These are phyloP conservation scores for Tauraco hartlaubi DNA, from an alignment of 2,797 vertebrate species.

Conservation along the genomic window DNA sequence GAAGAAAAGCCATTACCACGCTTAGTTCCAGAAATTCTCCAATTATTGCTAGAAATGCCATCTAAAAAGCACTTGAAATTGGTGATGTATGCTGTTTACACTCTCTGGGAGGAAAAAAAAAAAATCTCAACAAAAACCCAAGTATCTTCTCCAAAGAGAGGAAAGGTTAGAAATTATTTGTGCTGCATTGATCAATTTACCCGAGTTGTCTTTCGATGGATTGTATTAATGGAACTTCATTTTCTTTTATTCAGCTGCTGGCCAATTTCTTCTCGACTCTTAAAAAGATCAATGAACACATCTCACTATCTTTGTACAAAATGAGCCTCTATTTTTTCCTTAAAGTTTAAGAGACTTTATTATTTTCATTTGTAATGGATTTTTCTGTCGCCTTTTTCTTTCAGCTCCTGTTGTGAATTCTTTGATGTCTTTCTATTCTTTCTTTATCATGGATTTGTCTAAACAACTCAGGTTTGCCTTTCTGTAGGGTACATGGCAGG, in stretches of 20 bases:
- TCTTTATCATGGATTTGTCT: constrained; percentile 69
- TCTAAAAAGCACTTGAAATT: constrained; percentile 77
- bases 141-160: constrained; percentile 75
- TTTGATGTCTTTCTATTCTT: constrained; percentile 66
- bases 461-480: constrained; percentile 65
- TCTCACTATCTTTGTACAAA: constrained; percentile 79
- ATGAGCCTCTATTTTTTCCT: constrained; percentile 81
- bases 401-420: constrained; percentile 68
- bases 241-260: constrained; percentile 82
- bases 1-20: constrained; percentile 48
- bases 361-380: constrained; percentile 86
- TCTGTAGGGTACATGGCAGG: background rate
- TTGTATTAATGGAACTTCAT: constrained; percentile 86
- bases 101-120: constrained; percentile 3
- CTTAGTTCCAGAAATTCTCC: constrained; percentile 76
- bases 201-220: constrained; percentile 82
- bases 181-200: constrained; percentile 85
- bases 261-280: constrained; percentile 82
- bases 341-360: constrained; percentile 84
- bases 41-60: constrained; percentile 73
- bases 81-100: constrained; percentile 77
- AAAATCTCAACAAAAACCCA: constrained; percentile 36
- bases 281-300: constrained; percentile 85
- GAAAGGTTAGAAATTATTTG: constrained; percentile 85
- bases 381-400: constrained; percentile 76